Conservation (phyloP, 1,140 invertebrate species). For the Harlomillsia oculata region DNA sequence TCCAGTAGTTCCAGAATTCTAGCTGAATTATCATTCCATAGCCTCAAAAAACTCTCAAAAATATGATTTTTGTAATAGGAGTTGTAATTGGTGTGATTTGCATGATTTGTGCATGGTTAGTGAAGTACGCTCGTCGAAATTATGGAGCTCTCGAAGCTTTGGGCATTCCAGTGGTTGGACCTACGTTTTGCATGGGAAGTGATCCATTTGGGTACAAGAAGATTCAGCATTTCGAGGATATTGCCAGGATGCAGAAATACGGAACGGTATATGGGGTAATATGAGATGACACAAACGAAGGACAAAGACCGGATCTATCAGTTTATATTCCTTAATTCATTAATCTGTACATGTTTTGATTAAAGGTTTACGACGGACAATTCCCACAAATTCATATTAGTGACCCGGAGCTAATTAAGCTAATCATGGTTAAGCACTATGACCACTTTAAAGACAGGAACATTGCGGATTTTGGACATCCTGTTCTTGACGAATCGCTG, state of each 20-base stretch:
- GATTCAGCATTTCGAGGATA: slow-evolving; percentile 15
- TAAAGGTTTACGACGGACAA: slow-evolving; percentile 15
- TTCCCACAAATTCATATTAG: slow-evolving; percentile 6
- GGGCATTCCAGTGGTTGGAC: slow-evolving; percentile 17
- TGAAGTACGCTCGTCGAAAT: slow-evolving; percentile 16
- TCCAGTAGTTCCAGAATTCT: too few relatives aligned
- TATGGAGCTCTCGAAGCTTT: slow-evolving; percentile 15
- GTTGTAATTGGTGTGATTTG: too few relatives aligned
- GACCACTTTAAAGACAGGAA: slow-evolving; percentile 7
- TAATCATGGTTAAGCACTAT: slow-evolving; percentile 8
- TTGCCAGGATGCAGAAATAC: slow-evolving; percentile 9
- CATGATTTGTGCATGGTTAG: too few relatives aligned
- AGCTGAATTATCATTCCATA: too few relatives aligned
- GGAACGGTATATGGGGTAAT: slow-evolving; percentile 15
- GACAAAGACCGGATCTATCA: background rate
- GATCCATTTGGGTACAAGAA: slow-evolving; percentile 7
- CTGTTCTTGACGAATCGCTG: background rate
- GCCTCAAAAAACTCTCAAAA: too few relatives aligned
- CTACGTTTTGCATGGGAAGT: slow-evolving; percentile 17
- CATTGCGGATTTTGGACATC: slow-evolving; percentile 5
- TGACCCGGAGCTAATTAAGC: slow-evolving; percentile 11
- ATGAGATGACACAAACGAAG: background rate
- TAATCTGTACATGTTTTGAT: background rate
- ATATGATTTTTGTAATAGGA: too few relatives aligned
- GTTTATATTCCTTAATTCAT: background rate